Evolutionary conservation across 64 coral and sea anemone species (phyloP), one percentile per base, ranked within the genome.

Genomic region (Anthopleura sola): DNA sequence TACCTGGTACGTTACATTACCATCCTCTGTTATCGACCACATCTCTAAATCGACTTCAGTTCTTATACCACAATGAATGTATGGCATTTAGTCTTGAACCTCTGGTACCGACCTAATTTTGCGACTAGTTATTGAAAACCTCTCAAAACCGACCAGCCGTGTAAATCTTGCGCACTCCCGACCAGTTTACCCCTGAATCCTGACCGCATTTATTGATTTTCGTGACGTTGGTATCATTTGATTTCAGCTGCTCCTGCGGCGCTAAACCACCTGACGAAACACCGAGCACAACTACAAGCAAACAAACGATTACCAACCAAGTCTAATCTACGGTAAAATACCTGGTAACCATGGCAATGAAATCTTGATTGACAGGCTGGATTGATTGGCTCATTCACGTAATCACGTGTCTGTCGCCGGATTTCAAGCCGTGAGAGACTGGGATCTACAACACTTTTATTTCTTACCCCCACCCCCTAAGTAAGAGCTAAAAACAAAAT

Each of bases 1-100:
- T 96, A 80, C 94, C 94, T n/a, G 94, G 94, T 96, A 48, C 76
- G 90, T 89, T 79, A 37, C n/a, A n/a, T n/a, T n/a, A n/a, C n/a
- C 16, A 20, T 11, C 11, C 2, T 79, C 33, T 37, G 9, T 66
- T 24, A 2, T 44, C 2, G 40, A 0, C 40, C 40, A 44, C 40
- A 3, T 62, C 3, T 4, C 20, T 14, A 53, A 53, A 53, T 53
- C 50, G 50, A 53, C 40, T 8, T 0, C 40, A 44, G 4, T 44
- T 44, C 40, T 44, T 8, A 44, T 8, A 8, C 40, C 9, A 8
- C 40, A 44, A 44, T 44, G 9, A 44, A 44, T 44, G 40, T 6
- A 44, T 3, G 40, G 4, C 40, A 44, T 44, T 6, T 44, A 44
- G 40, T 44, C 9, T 44, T 44, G 4, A 44, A 44, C 40, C 40